Evolutionary conservation across 2,797 vertebrate genomes (phyloP).

Genomic region (Scolopax rusticola): DNA sequence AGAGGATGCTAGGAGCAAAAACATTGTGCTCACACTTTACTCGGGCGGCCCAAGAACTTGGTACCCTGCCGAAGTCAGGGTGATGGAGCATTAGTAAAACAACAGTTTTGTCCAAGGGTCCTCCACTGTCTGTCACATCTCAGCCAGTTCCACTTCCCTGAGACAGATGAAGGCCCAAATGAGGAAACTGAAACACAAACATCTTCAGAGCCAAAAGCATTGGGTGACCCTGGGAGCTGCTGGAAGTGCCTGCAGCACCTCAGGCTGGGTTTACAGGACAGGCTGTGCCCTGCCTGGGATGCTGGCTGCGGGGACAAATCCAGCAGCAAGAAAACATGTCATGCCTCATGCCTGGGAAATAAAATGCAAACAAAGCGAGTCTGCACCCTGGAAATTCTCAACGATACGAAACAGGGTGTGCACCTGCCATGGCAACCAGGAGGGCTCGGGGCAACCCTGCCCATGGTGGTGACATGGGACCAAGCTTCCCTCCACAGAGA

Average conservation of each 20-base stretch:
- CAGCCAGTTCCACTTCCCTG: background rate
- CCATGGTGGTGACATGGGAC: background rate
- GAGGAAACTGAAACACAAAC: background rate
- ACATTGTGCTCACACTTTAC: too few relatives aligned
- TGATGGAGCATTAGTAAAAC: background rate
- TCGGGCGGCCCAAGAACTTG: background rate
- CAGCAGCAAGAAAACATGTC: background rate
- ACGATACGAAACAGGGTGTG: fast-evolving
- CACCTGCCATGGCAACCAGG: background rate
- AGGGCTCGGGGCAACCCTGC: background rate
- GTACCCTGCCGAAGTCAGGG: background rate
- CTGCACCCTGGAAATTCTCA: background rate
- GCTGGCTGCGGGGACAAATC: background rate
- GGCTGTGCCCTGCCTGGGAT: background rate
- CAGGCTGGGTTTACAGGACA: background rate
- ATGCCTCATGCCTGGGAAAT: background rate
- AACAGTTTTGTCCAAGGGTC: background rate
- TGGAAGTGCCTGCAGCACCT: background rate
- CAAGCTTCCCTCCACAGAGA: background rate
- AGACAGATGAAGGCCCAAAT: background rate
- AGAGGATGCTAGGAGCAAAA: too few relatives aligned
- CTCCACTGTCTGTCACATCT: background rate
- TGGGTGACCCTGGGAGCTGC: background rate
- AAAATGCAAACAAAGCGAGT: background rate
- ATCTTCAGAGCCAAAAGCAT: background rate